Evolutionary conservation across 1,140 invertebrate species (phyloP), one percentile per base, ranked within the genome.

Genomic region (Cataglyphis hispanica): DNA sequence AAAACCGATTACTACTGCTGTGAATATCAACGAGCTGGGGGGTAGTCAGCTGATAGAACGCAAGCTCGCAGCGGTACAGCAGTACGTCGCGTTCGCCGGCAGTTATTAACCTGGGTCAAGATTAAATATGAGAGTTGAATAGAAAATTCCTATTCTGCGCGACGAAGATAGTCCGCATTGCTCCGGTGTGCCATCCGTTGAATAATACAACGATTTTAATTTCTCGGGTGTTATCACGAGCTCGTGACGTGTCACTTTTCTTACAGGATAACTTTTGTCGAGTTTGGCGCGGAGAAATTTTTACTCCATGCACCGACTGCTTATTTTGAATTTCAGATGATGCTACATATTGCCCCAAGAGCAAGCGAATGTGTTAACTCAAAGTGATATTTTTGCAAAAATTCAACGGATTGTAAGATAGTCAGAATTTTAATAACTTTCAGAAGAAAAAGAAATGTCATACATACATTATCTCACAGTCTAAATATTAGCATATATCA

Each of bases 11-110:
- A 75, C 61, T n/a, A n/a, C 27, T 25, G 34, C 40, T 69, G 67
- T 66, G 89, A 90, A 90, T 87, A 74, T 58, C 80, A 89, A 86
- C 72, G 37, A 84, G 69, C 37, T 37, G 76, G 37, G 31, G 31
- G 31, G n/a, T n/a, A 46, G 63, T 46, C 69, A 69, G 69, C 31
- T 50, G 40, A 25, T 67, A 58, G 50, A 58, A 37, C 43, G 34
- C 3, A 22, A 31, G 37, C 25, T 86, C 22, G 46, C 1, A 22
- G 40, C 3, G 31, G 19, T 63, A 61, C 60, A 66, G 60, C 60
- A 66, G 60, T 66, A 67, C 25, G 11, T 60, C 27, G 37, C 27
- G 60, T 69, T 61, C 25, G 40, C 27, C 25, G 46, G 40, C 46
- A 25, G n/a, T 76, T 85, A 80, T 85, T 85, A 78, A 66, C 27